Base-by-base conservation (phyloP, 2,113 vertebrate genomes). In the Gallinago jamesoni region DNA sequence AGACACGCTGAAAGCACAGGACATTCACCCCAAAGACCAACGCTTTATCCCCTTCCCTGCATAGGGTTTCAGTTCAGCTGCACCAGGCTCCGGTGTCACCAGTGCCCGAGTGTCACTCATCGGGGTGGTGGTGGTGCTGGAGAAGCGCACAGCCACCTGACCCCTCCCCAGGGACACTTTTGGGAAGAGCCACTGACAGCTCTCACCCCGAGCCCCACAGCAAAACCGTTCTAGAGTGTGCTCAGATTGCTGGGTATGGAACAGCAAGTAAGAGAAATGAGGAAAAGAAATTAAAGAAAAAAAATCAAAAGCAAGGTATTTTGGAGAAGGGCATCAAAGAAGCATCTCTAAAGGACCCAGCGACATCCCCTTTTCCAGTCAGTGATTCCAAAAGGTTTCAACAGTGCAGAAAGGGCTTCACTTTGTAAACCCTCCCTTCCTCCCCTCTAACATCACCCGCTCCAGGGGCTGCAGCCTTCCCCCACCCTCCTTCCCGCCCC, bases 21-120 rank as follows among this genome's bases (percentile, higher is more conserved):
- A 87, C 45, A 17, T 12, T 7, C 82, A 81, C 87, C 87, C 85
- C 33, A 39, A 20, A 82, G 73, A 56, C 7, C 50, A 43, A 23
- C 1, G 1, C 68, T 55, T 43, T 0, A 17, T 35, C 77, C 82
- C 9, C 35, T 23, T 76, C 59, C 87, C 74, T 39, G 25, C 0
- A 0, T 0, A 7, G 57, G 57, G 35, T 19, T 52, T 45, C 1
- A 4, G 30, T 30, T 20, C 25, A 23, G 7, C 37, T 31, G 41
- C 8, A 1, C 23, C 4, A 24, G 39, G 31, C 23, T 9, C 9
- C 18, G 74, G 53, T 53, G n/a, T n/a, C n/a, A n/a, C n/a, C n/a
- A n/a, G n/a, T n/a, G n/a, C n/a, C n/a, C n/a, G n/a, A n/a, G n/a
- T n/a, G n/a, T n/a, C n/a, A 9, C 18, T 30, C 6, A 11, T 15